phyloP scores from a whole-genome alignment of 2,888 invertebrate genomes.

The Drosophila fungiperda region DNA sequence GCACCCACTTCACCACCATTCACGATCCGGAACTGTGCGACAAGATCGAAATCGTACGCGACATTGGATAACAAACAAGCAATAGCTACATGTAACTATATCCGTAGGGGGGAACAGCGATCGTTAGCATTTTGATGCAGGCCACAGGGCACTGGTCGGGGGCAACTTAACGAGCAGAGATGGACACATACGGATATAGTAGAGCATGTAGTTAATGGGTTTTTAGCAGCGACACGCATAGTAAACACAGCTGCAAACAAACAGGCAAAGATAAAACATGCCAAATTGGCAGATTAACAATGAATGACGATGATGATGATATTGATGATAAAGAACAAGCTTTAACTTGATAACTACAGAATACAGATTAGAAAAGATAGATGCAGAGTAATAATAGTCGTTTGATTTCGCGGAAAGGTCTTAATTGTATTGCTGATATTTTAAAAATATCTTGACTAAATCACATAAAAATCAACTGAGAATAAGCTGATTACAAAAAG shows the following conservation, averaged over 20 bases:
- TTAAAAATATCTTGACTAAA: constrained; percentile 40
- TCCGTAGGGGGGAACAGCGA: constrained; percentile 65
- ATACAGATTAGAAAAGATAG: constrained; percentile 10
- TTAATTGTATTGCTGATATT: constrained; percentile 25
- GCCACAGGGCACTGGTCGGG: constrained; percentile 57
- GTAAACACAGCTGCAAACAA: constrained; percentile 15
- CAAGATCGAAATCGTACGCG: constrained; percentile 85
- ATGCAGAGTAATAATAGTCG: constrained; percentile 10
- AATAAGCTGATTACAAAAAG: constrained; percentile 1
- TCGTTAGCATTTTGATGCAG: constrained; percentile 20
- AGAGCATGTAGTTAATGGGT: constrained; percentile 50
- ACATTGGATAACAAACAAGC: constrained; percentile 85
- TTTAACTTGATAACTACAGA: constrained; percentile 48
- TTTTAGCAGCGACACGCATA: constrained; percentile 13
- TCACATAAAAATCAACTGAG: background rate
- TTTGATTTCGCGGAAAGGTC: constrained; percentile 19
- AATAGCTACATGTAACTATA: constrained; percentile 84
- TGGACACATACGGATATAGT: constrained; percentile 28
- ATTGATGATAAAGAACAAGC: constrained; percentile 27
- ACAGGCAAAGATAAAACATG: background rate
- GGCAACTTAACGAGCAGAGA: constrained; percentile 22
- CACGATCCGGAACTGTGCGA: constrained; percentile 87
- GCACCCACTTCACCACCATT: constrained; percentile 90
- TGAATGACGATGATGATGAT: background rate
- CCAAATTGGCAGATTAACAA: background rate